These are phyloP conservation scores for Metacarcinus magister DNA, from an alignment of 2,888 invertebrate species.

Conservation along the genomic window DNA sequence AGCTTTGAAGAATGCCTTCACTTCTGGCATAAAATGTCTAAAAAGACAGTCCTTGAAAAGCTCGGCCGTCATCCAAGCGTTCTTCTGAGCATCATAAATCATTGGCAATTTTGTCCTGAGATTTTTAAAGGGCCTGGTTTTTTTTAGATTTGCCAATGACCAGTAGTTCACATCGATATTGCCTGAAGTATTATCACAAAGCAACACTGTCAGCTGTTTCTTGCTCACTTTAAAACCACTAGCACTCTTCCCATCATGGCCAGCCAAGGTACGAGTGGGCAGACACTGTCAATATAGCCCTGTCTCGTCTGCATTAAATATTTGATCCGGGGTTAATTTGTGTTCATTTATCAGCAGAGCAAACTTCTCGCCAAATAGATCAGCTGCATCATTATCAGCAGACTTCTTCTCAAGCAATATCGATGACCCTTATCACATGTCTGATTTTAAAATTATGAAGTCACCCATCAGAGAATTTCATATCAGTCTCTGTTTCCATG, in stretches of 20 bases:
- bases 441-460: background rate
- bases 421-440: background rate
- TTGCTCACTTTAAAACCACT: constrained; percentile 50
- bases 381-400: constrained; percentile 30
- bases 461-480: constrained; percentile 15
- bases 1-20: constrained; percentile 35
- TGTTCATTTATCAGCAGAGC: background rate
- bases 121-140: constrained; percentile 47
- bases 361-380: too few species aligned
- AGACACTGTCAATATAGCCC: background rate
- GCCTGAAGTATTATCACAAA: constrained; percentile 52
- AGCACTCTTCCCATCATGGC: background rate
- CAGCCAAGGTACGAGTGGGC: too few species aligned
- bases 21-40: background rate
- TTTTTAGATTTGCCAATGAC: constrained; percentile 43
- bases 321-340: constrained; percentile 43
- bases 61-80: background rate
- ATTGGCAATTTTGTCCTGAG: background rate
- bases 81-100: constrained; percentile 17
- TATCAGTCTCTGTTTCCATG: background rate
- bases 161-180: background rate
- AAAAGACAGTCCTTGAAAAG: too few species aligned
- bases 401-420: constrained; percentile 18
- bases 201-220: constrained; percentile 28
- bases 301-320: constrained; percentile 52